Base-by-base conservation (phyloP, 2,888 invertebrate species). In the Agriopis leucophaearia region DNA sequence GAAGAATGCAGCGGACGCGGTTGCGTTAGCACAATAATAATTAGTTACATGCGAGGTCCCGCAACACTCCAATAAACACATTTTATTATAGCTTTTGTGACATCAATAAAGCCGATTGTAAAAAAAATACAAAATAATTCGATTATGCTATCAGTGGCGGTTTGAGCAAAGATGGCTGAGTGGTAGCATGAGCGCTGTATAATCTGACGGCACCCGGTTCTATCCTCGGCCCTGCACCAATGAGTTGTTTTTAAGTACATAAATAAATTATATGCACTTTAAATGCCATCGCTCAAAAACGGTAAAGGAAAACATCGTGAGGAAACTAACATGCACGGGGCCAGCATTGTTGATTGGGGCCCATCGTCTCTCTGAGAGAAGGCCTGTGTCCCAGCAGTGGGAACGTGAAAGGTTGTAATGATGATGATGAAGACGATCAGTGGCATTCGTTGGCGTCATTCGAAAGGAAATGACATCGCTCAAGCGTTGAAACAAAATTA, bases 1-100 rank as follows among this genome's bases (percentile, higher is more conserved):
- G 77, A 91, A 83, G 85, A 91, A 92, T 88, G 88, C 82, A 83
- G 80, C 84, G 85, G 89, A 89, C 79, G 85, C 87, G 89, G 87
- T 89, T 89, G 86, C 88, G 75, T 87, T 88, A 81, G 75, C 82
- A 84, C 87, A 87, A n/a, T n/a, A n/a, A n/a, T n/a, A n/a, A 88
- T 90, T 88, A 90, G 79, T 78, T 64, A 80, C 91, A 90, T 90
- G 91, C 91, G 81, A 87, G 77, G 78, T 83, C 80, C 80, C 78
- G 85, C 85, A 89, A 89, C 88, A 90, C 85, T 86, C 84, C 82
- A 88, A 82, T 89, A 85, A 88, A 75, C 86, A 83, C 84, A 85
- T 75, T 87, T 78, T 83, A 86, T 85, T 82, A 82, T 81, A 81
- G 77, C 81, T 76, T 83, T 83, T 83, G 5, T 61, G 60, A 60